phyloP scores from a whole-genome alignment of 2,888 invertebrate genomes.

The Strigamia maritima region DNA sequence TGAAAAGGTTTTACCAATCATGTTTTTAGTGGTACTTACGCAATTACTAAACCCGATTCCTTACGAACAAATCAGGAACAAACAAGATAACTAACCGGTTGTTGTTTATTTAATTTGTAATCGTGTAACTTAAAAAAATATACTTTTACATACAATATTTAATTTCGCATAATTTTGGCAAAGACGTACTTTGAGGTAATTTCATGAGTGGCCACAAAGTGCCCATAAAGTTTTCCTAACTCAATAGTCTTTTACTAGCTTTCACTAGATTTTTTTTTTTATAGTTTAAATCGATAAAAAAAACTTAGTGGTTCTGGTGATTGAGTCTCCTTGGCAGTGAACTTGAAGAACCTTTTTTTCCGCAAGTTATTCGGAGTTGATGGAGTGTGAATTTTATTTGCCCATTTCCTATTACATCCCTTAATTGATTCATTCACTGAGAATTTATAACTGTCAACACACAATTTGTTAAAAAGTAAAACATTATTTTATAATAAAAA shows the following conservation, averaged over 20 bases:
- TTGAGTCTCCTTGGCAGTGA: background rate
- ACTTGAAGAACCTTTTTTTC: background rate
- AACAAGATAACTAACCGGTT: background rate
- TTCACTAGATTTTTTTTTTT: background rate
- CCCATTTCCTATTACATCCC: background rate
- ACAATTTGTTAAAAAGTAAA: background rate
- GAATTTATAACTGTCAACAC: background rate
- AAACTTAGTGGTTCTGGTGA: background rate
- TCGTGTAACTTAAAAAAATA: too few species aligned
- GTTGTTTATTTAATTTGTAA: background rate
- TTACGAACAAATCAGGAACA: background rate
- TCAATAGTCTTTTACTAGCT: background rate
- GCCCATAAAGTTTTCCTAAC: slow-evolving; percentile 9
- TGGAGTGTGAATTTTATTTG: background rate
- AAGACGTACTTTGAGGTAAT: background rate
- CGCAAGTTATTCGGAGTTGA: background rate
- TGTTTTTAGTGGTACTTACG: background rate
- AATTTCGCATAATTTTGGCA: background rate
- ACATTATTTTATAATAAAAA: background rate
- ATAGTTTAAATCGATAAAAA: slow-evolving; percentile 3
- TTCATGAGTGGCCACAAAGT: background rate
- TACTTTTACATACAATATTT: background rate
- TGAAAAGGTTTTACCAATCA: background rate
- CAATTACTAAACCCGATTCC: background rate
- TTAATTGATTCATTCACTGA: background rate